These are phyloP conservation scores for Empis stercorea DNA, from an alignment of 2,888 invertebrate genomes.

Conservation along the genomic window DNA sequence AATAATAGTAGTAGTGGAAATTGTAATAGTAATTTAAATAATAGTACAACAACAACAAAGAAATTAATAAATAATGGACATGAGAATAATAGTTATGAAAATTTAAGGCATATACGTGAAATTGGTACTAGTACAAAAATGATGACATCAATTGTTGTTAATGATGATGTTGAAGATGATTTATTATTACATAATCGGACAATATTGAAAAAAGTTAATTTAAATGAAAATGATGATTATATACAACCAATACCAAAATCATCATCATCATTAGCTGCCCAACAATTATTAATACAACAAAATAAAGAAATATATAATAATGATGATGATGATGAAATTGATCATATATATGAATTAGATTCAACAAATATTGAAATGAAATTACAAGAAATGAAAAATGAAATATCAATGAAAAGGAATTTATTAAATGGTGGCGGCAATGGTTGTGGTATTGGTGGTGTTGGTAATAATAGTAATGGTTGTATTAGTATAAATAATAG, in stretches of 20 bases:
- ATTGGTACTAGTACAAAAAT: slow-evolving; percentile 34
- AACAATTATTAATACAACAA: background rate
- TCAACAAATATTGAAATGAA: background rate
- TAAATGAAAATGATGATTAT: slow-evolving; percentile 8
- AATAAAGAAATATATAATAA: background rate
- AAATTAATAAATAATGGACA: slow-evolving; percentile 21
- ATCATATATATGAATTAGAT: background rate
- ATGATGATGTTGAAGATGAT: slow-evolving; percentile 12
- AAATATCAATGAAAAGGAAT: background rate
- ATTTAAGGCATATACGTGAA: slow-evolving; percentile 34
- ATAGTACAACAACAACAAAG: slow-evolving; percentile 15
- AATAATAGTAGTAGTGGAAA: slow-evolving; percentile 12
- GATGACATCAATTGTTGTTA: slow-evolving; percentile 23
- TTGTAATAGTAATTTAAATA: slow-evolving; percentile 14
- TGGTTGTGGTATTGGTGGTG: no score
- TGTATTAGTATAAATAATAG: background rate
- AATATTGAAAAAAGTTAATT: slow-evolving; percentile 6
- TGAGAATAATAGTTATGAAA: slow-evolving; percentile 35
- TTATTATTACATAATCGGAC: slow-evolving; percentile 9
- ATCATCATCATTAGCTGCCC: background rate
- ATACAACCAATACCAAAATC: background rate
- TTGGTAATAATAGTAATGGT: background rate
- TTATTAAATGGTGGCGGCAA: no score
- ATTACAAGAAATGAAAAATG: background rate
- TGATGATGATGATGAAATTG: slow-evolving; percentile 1